Percentiles rank a stretch among this genome's conserved stretches.
Evolutionary conservation across 2,113 vertebrate genomes (phyloP).

Genomic region (Psilopsiagon aymara): DNA sequence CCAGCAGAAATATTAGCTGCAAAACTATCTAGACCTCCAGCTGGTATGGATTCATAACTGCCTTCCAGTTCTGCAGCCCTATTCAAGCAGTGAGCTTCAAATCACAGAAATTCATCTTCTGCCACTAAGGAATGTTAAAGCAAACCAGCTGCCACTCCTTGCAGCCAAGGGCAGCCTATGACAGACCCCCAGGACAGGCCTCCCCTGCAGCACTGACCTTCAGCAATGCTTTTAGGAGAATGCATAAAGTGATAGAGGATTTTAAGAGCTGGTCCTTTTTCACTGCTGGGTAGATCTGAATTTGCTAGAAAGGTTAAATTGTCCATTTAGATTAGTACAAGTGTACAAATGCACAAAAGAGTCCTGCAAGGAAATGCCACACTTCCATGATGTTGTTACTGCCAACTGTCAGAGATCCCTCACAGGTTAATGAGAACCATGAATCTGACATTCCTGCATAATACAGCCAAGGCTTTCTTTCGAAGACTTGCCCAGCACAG

Average conservation of each 20-base stretch:
- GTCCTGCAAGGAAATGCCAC: fast-evolving
- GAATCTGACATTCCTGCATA: not conserved
- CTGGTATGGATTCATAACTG: not conserved
- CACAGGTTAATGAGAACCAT: not conserved
- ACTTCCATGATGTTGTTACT: not conserved
- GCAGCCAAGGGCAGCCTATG: not conserved
- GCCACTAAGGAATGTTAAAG: not conserved
- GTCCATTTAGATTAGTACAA: not conserved
- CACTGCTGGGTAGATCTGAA: not conserved
- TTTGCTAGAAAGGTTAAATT: not conserved
- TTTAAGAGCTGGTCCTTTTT: not conserved
- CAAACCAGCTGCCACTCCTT: not conserved
- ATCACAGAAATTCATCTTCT: not conserved
- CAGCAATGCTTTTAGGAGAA: not conserved
- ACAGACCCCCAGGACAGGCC: not conserved
- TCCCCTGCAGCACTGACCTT: not conserved
- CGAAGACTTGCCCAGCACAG: not conserved
- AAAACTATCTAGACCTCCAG: conserved; percentile 22
- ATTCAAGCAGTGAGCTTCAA: not conserved
- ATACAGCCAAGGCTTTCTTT: not conserved
- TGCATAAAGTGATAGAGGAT: fast-evolving
- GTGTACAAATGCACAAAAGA: not conserved
- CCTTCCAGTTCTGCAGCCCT: not conserved
- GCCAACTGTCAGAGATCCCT: not conserved
- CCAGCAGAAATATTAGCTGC: not conserved